Percentiles rank a stretch among this genome's conserved stretches.
Conservation (phyloP, 2,888 invertebrate species). For the Falcaria lacertinaria region DNA sequence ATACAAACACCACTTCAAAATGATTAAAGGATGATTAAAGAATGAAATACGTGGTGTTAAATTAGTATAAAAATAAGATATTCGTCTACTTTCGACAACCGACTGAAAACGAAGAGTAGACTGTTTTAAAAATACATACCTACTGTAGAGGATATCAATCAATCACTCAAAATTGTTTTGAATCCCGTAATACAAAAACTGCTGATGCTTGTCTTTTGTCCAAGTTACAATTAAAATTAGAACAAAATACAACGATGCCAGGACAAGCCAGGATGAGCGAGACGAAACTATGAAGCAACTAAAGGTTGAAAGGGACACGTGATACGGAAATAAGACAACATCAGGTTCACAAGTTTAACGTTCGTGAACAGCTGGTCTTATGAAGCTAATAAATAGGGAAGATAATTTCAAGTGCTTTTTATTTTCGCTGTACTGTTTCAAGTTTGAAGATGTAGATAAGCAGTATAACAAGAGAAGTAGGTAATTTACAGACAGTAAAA, state of each 20-base stretch:
- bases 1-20: too few relatives aligned
- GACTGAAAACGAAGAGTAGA: too few relatives aligned
- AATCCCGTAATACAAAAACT: too few relatives aligned
- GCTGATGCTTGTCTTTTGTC: too few relatives aligned
- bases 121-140: too few relatives aligned
- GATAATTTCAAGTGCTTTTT: not conserved
- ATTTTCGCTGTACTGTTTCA: not conserved
- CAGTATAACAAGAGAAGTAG: too few relatives aligned
- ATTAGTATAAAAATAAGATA: too few relatives aligned
- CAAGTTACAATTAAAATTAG: conserved; percentile 21
- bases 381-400: not conserved
- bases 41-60: too few relatives aligned
- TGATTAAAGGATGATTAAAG: too few relatives aligned
- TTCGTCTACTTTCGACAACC: too few relatives aligned
- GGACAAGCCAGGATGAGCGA: conserved; percentile 8
- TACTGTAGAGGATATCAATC: too few relatives aligned
- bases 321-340: conserved; percentile 14
- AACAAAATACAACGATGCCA: conserved; percentile 12
- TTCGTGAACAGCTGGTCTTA: not conserved
- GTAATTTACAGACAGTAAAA: not conserved
- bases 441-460: not conserved
- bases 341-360: not conserved
- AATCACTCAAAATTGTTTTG: too few relatives aligned
- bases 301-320: conserved; percentile 7
- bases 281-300: conserved; percentile 8